Conservation (phyloP, 2,797 vertebrate genomes). For the Poecile montanus region DNA sequence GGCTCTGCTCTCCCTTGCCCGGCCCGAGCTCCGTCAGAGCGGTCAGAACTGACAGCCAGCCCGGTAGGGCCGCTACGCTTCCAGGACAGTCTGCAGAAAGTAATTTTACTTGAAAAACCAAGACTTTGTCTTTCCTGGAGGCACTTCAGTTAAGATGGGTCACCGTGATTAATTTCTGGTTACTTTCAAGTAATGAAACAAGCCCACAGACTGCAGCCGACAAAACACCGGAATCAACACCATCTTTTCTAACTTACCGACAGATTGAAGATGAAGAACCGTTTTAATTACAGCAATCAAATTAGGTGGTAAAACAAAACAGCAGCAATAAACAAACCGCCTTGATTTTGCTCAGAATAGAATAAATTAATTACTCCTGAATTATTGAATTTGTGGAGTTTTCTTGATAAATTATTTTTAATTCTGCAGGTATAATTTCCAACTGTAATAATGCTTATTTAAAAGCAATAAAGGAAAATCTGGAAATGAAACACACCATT, state of each 20-base stretch:
- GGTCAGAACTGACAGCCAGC: background rate
- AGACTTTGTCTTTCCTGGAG: too few species aligned
- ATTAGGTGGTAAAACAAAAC: background rate
- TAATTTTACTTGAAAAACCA: rapidly evolving
- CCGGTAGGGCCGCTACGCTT: rapidly evolving
- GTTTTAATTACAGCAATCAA: background rate
- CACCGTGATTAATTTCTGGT: rapidly evolving
- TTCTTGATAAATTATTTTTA: background rate
- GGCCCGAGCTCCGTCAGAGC: background rate
- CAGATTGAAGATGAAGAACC: rapidly evolving
- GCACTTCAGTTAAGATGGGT: background rate
- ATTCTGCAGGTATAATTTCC: background rate
- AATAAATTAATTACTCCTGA: background rate
- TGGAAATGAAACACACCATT: background rate
- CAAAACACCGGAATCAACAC: background rate
- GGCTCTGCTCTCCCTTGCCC: background rate
- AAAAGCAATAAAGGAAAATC: background rate
- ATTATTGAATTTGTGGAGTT: background rate
- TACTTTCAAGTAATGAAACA: background rate
- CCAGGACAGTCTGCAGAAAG: rapidly evolving
- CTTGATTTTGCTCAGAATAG: background rate
- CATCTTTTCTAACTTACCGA: background rate
- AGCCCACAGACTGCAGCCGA: background rate
- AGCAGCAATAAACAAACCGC: background rate
- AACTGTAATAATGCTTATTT: background rate